Evolutionary conservation across 2,888 invertebrate species (phyloP).

Genomic region (Hirtodrosophila histrioides): DNA sequence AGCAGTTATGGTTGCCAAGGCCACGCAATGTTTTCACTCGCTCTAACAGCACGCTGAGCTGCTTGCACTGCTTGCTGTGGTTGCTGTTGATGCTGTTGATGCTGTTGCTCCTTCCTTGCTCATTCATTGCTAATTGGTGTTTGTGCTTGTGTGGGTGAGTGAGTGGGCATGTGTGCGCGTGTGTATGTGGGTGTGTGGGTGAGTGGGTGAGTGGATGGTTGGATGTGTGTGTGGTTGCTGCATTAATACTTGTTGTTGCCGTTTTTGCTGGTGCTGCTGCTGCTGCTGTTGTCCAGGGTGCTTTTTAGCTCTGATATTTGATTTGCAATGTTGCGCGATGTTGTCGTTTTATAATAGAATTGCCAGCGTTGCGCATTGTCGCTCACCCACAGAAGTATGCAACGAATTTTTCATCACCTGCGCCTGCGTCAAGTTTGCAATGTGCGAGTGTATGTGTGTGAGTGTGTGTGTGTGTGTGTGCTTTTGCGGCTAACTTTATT

Average conservation of each 20-base stretch:
- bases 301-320: conserved; percentile 58
- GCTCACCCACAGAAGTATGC: conserved; percentile 66
- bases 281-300: conserved; percentile 4
- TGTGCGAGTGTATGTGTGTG: conserved; percentile 5
- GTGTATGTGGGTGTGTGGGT: neutral
- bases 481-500: conserved; percentile 51
- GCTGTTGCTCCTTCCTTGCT: conserved; percentile 30
- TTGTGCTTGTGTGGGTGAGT: conserved; percentile 5
- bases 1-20: conserved; percentile 58
- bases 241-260: conserved; percentile 17
- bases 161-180: conserved; percentile 8
- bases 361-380: conserved; percentile 31
- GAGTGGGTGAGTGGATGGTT: too few species aligned
- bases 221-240: too few species aligned
- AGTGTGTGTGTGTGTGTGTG: conserved; percentile 7
- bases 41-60: conserved; percentile 15
- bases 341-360: conserved; percentile 68
- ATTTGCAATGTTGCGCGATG: conserved; percentile 55
- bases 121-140: conserved; percentile 61
- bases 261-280: conserved; percentile 8
- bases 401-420: conserved; percentile 43
- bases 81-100: conserved; percentile 6
- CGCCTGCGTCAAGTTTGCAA: conserved; percentile 46
- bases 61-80: conserved; percentile 11
- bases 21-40: conserved; percentile 39